Evolutionary conservation across 2,113 vertebrate species (phyloP).

Genomic region (Pan paniscus): DNA sequence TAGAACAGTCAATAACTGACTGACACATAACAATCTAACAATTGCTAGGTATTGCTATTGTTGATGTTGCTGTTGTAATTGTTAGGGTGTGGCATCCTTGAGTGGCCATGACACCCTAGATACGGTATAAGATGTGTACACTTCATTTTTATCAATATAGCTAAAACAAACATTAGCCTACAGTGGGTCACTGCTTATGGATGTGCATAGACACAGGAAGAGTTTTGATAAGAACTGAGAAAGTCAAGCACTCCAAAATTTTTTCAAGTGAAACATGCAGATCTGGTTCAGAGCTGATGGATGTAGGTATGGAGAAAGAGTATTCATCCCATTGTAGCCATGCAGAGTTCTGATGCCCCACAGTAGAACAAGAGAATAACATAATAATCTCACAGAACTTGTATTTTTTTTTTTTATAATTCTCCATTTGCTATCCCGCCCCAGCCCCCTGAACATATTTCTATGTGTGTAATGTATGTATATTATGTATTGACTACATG

Average conservation of each 20-base stretch:
- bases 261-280: not conserved
- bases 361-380: not conserved
- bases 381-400: not conserved
- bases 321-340: not conserved
- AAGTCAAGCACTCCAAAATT: not conserved
- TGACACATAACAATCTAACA: not conserved
- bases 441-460: not conserved
- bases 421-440: not conserved
- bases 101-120: not conserved
- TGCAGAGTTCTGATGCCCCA: not conserved
- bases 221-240: not conserved
- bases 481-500: not conserved
- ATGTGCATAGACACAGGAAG: not conserved
- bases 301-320: not conserved
- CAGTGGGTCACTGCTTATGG: not conserved
- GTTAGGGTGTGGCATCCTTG: not conserved
- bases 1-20: not conserved
- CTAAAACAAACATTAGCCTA: not conserved
- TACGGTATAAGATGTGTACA: not conserved
- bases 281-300: not conserved
- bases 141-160: not conserved
- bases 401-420: not conserved
- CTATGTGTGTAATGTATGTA: not conserved
- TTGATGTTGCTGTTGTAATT: not conserved
- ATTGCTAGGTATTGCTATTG: not conserved